Percentiles rank a stretch among this genome's conserved stretches.
These are phyloP conservation scores for Sphaeramia orbicularis DNA, from an alignment of 2,797 vertebrate genomes.

Conservation along the genomic window DNA sequence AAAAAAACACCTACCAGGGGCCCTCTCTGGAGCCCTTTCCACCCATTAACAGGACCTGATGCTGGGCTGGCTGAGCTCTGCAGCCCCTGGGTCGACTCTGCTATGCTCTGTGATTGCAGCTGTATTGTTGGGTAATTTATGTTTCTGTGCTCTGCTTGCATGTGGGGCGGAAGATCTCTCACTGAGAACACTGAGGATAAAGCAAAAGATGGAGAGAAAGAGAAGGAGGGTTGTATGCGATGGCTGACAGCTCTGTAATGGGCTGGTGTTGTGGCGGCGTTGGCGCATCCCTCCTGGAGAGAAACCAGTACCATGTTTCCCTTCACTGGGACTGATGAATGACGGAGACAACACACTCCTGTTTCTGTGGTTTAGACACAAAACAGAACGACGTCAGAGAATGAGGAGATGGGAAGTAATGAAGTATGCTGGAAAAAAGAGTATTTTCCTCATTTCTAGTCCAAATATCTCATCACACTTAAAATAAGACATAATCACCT, in stretches of 20 bases:
- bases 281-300: slow-evolving; percentile 62
- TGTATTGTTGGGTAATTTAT: slow-evolving; percentile 46
- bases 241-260: slow-evolving; percentile 65
- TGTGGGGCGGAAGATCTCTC: slow-evolving; percentile 33
- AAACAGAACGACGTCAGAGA: slow-evolving; percentile 52
- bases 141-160: slow-evolving; percentile 33
- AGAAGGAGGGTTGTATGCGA: slow-evolving; percentile 34
- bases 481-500: too few relatives aligned
- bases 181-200: slow-evolving; percentile 35
- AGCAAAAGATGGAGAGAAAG: slow-evolving; percentile 38
- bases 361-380: slow-evolving; percentile 46
- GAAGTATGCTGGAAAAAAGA: too few relatives aligned
- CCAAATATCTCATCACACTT: too few relatives aligned
- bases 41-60: slow-evolving; percentile 59
- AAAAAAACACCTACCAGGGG: slow-evolving; percentile 26
- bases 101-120: slow-evolving; percentile 52
- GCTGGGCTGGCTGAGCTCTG: slow-evolving; percentile 59
- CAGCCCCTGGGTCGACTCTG: slow-evolving; percentile 24
- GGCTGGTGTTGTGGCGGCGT: slow-evolving; percentile 65
- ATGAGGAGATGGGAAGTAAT: too few relatives aligned
- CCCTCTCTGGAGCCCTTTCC: slow-evolving; percentile 58
- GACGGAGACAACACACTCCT: slow-evolving; percentile 49
- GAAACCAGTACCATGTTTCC: slow-evolving; percentile 67
- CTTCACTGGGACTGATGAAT: slow-evolving; percentile 67
- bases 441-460: too few relatives aligned